Conservation (phyloP, 2,113 vertebrate genomes). For the Mastomys coucha region DNA sequence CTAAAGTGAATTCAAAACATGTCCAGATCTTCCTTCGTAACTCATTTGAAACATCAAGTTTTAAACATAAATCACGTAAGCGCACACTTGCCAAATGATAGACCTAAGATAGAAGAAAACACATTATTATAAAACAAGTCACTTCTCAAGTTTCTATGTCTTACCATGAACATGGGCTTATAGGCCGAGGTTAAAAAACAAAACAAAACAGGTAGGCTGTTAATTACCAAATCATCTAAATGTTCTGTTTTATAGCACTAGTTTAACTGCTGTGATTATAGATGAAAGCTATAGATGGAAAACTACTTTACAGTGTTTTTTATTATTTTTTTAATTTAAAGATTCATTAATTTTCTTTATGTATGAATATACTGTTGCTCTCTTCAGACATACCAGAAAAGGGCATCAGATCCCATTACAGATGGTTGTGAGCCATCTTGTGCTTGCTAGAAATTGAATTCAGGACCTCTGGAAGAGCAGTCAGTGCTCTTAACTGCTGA, state of each 20-base stretch:
- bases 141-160: conserved; percentile 65
- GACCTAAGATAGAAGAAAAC: conserved; percentile 87
- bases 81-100: conserved; percentile 98
- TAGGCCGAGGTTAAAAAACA: conserved; percentile 39
- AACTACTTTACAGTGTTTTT: neutral
- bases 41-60: conserved; percentile 93
- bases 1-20: conserved; percentile 94
- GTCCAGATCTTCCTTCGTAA: conserved; percentile 98
- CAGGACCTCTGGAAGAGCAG: too few species aligned
- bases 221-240: conserved; percentile 27
- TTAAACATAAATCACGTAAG: conserved; percentile 94
- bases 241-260: conserved; percentile 27
- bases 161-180: conserved; percentile 37
- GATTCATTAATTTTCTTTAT: too few species aligned
- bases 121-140: neutral
- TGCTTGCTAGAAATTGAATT: too few species aligned
- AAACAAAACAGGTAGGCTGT: neutral
- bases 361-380: too few species aligned
- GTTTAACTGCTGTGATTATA: conserved; percentile 28
- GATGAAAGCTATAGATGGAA: conserved; percentile 1
- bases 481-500: too few species aligned
- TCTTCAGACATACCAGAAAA: too few species aligned
- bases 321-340: neutral
- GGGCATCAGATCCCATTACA: too few species aligned
- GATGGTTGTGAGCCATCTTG: too few species aligned